Conservation (phyloP, 2,113 vertebrate genomes). For the Oceanites oceanicus region DNA sequence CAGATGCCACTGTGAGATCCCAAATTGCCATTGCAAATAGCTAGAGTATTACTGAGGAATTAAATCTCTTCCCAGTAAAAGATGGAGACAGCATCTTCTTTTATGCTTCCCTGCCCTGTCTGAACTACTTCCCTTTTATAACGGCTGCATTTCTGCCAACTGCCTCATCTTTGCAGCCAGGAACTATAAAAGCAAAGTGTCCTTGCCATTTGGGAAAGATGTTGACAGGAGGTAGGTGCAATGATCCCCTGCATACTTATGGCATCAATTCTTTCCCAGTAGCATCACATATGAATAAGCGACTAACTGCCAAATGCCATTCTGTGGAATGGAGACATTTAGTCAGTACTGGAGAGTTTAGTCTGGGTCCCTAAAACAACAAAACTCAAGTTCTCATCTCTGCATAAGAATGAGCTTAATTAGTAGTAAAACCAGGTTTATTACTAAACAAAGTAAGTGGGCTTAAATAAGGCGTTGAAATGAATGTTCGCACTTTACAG, state of each 20-base stretch:
- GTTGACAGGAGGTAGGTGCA: conserved; percentile 43
- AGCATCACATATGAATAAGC: background rate
- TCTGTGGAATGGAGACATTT: background rate
- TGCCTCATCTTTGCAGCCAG: background rate
- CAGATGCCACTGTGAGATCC: background rate
- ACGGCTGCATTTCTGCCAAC: background rate
- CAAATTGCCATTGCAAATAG: background rate
- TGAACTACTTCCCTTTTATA: conserved; percentile 23
- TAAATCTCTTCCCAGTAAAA: conserved; percentile 10
- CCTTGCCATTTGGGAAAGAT: conserved; percentile 37
- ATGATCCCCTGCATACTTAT: conserved; percentile 6
- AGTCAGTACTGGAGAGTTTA: background rate
- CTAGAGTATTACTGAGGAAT: background rate
- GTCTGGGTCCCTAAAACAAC: background rate
- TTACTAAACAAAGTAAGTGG: background rate
- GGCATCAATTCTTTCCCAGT: background rate
- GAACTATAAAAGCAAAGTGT: conserved; percentile 23
- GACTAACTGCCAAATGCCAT: background rate
- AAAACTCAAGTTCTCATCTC: background rate
- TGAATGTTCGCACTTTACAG: background rate
- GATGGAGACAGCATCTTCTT: background rate
- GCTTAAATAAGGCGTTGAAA: background rate
- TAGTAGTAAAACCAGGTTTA: background rate
- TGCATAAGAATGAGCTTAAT: background rate
- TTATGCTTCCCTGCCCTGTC: conserved; percentile 11